These are phyloP conservation scores for Cricetomys ansorgei DNA, from an alignment of 2,113 vertebrate species.

Conservation along the genomic window DNA sequence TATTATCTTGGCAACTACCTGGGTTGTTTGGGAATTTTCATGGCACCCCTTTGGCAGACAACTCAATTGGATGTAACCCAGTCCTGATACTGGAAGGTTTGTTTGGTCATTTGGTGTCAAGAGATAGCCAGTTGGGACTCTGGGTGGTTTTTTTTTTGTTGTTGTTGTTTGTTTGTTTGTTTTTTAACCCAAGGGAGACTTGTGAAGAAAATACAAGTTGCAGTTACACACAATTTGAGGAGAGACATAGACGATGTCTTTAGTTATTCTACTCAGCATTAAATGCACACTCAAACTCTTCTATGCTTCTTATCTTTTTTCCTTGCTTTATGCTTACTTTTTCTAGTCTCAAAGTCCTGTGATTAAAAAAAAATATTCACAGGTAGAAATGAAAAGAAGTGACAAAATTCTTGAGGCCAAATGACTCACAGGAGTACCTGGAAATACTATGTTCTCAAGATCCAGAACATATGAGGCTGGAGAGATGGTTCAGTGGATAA, in stretches of 20 bases:
- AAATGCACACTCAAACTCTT: background rate
- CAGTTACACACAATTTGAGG: background rate
- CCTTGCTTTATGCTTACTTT: background rate
- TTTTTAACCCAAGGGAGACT: background rate
- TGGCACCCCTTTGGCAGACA: background rate
- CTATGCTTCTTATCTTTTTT: background rate
- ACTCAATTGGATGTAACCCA: background rate
- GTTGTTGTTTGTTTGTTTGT: no score
- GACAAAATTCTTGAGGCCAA: background rate
- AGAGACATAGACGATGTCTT: background rate
- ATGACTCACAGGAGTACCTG: background rate
- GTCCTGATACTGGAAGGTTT: background rate
- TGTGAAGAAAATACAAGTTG: background rate
- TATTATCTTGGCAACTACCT: background rate
- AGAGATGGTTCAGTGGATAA: background rate
- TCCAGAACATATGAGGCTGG: background rate
- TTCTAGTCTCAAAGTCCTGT: background rate
- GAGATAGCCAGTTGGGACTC: background rate
- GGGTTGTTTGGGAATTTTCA: background rate
- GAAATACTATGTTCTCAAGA: background rate
- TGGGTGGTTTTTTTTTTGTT: background rate
- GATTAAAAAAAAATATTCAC: background rate
- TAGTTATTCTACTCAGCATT: background rate
- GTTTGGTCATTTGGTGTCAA: background rate
- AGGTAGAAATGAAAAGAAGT: slow-evolving; percentile 37